Percentiles rank a stretch among this genome's conserved stretches.
These are phyloP conservation scores for Caenorhabditis japonica DNA, from an alignment of 2,888 invertebrate genomes.

Conservation along the genomic window DNA sequence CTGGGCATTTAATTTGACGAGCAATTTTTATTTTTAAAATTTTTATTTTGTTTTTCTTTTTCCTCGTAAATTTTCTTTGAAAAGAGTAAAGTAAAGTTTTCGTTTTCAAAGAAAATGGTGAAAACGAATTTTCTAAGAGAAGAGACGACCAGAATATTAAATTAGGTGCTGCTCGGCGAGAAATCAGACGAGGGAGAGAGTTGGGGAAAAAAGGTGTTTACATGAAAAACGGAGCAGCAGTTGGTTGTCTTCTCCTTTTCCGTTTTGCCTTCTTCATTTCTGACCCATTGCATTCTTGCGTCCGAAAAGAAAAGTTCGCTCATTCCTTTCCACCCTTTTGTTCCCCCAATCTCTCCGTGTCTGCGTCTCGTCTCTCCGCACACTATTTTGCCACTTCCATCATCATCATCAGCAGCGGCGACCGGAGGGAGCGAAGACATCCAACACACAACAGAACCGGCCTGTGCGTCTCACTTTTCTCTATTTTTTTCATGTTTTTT, in stretches of 20 bases:
- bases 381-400: conserved; percentile 17
- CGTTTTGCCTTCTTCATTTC: neutral
- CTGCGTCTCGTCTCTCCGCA: conserved; percentile 4
- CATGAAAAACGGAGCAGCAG: conserved; percentile 1
- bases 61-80: too few species aligned
- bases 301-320: too few species aligned
- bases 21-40: too few species aligned
- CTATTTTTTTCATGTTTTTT: neutral
- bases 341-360: conserved; percentile 11
- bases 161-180: conserved; percentile 21
- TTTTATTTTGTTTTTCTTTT: too few species aligned
- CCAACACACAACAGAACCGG: too few species aligned
- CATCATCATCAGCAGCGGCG: conserved; percentile 2
- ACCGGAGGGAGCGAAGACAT: too few species aligned
- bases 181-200: neutral
- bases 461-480: neutral
- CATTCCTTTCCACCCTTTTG: too few species aligned
- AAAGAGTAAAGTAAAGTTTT: too few species aligned
- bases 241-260: conserved; percentile 9
- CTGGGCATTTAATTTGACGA: too few species aligned
- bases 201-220: conserved; percentile 11
- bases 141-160: conserved; percentile 31
- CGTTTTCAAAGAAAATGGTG: neutral
- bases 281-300: conserved; percentile 12
- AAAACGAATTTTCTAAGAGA: conserved; percentile 1